Evolutionary conservation across 2,888 invertebrate species (phyloP).

Genomic region (Temnothorax rugatulus): DNA sequence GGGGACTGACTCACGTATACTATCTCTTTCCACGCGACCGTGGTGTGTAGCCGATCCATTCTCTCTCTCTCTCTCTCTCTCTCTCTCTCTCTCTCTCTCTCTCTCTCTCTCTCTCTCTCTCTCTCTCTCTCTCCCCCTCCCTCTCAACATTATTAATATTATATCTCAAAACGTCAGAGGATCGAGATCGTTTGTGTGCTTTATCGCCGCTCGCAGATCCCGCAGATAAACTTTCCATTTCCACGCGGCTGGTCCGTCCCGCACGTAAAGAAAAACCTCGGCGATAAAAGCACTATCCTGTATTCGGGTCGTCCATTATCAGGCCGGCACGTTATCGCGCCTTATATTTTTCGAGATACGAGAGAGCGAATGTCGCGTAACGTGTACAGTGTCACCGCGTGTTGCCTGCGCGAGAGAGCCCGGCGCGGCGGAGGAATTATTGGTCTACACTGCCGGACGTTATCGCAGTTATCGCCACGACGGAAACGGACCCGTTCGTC

Average conservation of each 20-base stretch:
- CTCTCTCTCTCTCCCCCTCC: neutral
- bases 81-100: neutral
- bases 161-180: slow-evolving; percentile 40
- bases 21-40: slow-evolving; percentile 47
- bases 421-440: slow-evolving; percentile 72
- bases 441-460: slow-evolving; percentile 64
- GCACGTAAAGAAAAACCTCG: slow-evolving; percentile 58
- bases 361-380: slow-evolving; percentile 57
- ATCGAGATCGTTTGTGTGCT: slow-evolving; percentile 48
- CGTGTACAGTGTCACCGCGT: slow-evolving; percentile 35
- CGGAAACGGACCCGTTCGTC: slow-evolving; percentile 74
- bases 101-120: neutral
- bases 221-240: slow-evolving; percentile 75
- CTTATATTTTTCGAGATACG: slow-evolving; percentile 73
- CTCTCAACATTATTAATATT: slow-evolving; percentile 39
- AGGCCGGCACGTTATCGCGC: slow-evolving; percentile 68
- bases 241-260: slow-evolving; percentile 55
- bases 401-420: slow-evolving; percentile 38
- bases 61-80: neutral
- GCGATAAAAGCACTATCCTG: slow-evolving; percentile 70
- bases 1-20: slow-evolving; percentile 29
- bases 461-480: slow-evolving; percentile 70
- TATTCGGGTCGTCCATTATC: slow-evolving; percentile 72
- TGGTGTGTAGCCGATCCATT: neutral
- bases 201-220: slow-evolving; percentile 61